These are phyloP conservation scores for Ichneumoninae sp. DNA, from an alignment of 2,888 invertebrate genomes.

Conservation along the genomic window DNA sequence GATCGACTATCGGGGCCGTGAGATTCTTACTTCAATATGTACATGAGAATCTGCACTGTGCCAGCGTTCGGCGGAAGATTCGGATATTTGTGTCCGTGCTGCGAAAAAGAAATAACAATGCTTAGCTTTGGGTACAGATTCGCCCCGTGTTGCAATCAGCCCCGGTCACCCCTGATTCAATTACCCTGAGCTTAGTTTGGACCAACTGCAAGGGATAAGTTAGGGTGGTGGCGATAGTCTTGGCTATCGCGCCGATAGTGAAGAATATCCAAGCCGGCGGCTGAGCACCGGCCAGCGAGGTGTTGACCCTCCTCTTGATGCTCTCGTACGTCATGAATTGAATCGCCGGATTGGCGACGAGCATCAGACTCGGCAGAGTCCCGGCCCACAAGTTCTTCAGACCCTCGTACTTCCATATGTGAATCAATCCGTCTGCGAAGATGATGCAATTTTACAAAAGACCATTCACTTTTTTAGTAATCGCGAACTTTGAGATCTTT, in stretches of 20 bases:
- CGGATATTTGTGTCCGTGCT: constrained; percentile 84
- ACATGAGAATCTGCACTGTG: constrained; percentile 87
- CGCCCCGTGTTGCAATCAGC: not conserved
- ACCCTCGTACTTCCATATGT: constrained; percentile 91
- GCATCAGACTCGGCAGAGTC: constrained; percentile 92
- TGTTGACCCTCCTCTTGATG: constrained; percentile 89
- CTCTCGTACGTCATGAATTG: constrained; percentile 97
- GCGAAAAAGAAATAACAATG: constrained; percentile 48
- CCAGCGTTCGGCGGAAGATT: constrained; percentile 86
- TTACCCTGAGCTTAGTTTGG: constrained; percentile 90
- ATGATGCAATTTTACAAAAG: constrained; percentile 44
- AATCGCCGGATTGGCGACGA: constrained; percentile 95
- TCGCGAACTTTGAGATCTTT: not conserved
- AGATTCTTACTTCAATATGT: constrained; percentile 86
- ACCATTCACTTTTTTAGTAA: not conserved
- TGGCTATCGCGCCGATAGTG: constrained; percentile 92
- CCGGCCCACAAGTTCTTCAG: constrained; percentile 92
- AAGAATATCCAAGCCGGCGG: constrained; percentile 88
- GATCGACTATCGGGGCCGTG: not conserved
- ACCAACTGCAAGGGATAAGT: constrained; percentile 96
- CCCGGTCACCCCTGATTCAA: constrained; percentile 63
- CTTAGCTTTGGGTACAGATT: not conserved
- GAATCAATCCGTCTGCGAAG: constrained; percentile 88
- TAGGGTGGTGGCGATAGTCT: constrained; percentile 93
- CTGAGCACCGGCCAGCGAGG: constrained; percentile 85